These are phyloP conservation scores for Drosophila watanabei DNA, from an alignment of 1,140 invertebrate species.

Conservation along the genomic window DNA sequence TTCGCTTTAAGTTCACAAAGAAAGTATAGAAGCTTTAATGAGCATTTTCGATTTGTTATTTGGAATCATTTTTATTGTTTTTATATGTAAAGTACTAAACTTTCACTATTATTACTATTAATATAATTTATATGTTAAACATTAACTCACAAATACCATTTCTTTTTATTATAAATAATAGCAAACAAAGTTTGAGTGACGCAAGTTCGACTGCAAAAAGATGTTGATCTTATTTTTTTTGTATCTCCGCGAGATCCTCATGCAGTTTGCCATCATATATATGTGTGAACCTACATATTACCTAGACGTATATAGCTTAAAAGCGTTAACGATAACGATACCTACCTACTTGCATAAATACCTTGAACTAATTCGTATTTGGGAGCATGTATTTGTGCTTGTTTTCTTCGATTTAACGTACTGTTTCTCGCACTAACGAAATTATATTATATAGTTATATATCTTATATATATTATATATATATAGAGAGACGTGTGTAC, in stretches of 20 bases:
- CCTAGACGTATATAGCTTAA: slow-evolving; percentile 49
- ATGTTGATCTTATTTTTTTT: neutral
- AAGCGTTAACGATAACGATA: slow-evolving; percentile 47
- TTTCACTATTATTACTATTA: neutral
- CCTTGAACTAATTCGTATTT: slow-evolving; percentile 66
- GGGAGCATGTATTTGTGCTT: slow-evolving; percentile 65
- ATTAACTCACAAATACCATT: neutral
- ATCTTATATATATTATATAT: slow-evolving; percentile 63
- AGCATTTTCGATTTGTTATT: slow-evolving; percentile 7
- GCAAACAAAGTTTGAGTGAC: slow-evolving; percentile 15
- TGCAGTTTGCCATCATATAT: slow-evolving; percentile 32
- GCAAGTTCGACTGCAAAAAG: slow-evolving; percentile 18
- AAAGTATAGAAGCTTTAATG: slow-evolving; percentile 13
- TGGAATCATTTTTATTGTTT: neutral
- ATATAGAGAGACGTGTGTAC: slow-evolving; percentile 25
- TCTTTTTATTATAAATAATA: neutral
- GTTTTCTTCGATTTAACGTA: slow-evolving; percentile 78
- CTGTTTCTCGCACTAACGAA: slow-evolving; percentile 76
- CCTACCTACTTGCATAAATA: slow-evolving; percentile 51
- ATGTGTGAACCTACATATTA: slow-evolving; percentile 28
- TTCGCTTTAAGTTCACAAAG: slow-evolving; percentile 19
- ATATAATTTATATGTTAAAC: neutral
- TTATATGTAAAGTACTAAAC: slow-evolving; percentile 3
- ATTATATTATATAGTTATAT: slow-evolving; percentile 55
- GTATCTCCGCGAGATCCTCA: slow-evolving; percentile 26